Conservation (phyloP, 2,888 invertebrate species). For the Lycocerus yunnanus region DNA sequence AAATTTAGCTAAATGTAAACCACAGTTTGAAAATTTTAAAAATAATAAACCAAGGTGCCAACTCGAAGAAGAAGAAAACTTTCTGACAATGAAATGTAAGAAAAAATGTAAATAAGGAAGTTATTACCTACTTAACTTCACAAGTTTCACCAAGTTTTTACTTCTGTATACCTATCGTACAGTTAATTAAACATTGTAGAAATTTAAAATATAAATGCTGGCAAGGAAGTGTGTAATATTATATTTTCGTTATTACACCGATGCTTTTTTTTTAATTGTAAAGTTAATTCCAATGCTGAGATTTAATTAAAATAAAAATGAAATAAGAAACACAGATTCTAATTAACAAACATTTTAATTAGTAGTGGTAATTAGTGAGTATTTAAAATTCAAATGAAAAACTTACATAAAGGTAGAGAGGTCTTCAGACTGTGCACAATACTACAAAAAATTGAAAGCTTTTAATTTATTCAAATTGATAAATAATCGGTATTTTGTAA, state of each 20-base stretch:
- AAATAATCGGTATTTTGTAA: constrained; percentile 14
- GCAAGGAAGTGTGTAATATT: neutral
- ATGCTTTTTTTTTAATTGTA: no score
- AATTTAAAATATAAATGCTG: neutral
- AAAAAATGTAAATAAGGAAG: neutral
- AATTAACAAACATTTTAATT: neutral
- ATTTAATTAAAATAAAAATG: neutral
- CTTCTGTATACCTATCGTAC: neutral
- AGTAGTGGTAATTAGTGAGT: neutral
- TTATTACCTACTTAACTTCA: neutral
- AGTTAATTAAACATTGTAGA: neutral
- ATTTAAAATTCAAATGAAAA: neutral
- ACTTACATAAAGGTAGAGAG: neutral
- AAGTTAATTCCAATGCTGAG: neutral
- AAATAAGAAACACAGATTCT: neutral
- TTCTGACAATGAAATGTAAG: neutral
- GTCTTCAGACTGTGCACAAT: neutral
- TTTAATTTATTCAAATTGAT: neutral
- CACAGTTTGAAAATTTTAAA: neutral
- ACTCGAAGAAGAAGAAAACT: neutral
- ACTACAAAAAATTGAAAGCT: neutral
- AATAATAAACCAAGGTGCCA: neutral
- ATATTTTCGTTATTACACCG: neutral
- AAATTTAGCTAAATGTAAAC: neutral
- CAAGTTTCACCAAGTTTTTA: neutral